Conservation (phyloP, 2,888 invertebrate genomes). For the Microctonus brassicae region DNA sequence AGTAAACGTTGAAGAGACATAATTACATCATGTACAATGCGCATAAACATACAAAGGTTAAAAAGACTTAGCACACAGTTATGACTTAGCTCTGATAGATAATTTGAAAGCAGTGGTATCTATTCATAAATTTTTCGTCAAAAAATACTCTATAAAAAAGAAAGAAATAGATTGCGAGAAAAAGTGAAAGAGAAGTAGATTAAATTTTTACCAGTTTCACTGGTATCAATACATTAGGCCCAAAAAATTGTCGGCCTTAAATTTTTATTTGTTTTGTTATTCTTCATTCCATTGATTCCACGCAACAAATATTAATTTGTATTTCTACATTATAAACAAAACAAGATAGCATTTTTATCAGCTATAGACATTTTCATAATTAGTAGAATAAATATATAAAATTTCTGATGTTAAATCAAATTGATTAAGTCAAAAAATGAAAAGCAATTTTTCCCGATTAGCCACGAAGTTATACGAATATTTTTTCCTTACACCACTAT, state of each 20-base stretch:
- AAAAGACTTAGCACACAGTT: conserved; percentile 44
- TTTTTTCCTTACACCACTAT: conserved; percentile 44
- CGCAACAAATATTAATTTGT: not conserved
- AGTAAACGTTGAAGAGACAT: conserved; percentile 34
- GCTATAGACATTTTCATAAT: not conserved
- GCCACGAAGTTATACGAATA: conserved; percentile 33
- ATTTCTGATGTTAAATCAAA: not conserved
- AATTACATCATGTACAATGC: conserved; percentile 45
- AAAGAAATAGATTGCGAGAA: not conserved
- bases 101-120: conserved; percentile 51
- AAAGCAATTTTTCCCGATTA: no score
- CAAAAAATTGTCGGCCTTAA: not conserved
- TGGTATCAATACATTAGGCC: not conserved
- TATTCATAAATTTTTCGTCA: conserved; percentile 49
- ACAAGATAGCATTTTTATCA: no score
- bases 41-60: conserved; percentile 59
- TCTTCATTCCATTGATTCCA: no score
- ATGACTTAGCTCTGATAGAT: conserved; percentile 38
- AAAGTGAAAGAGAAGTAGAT: not conserved
- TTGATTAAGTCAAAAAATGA: not conserved
- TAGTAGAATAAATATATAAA: not conserved
- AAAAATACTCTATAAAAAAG: conserved; percentile 58
- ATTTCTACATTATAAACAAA: not conserved
- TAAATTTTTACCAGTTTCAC: not conserved
- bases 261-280: no score